Conservation (phyloP, 2,888 invertebrate genomes). For the Cosmia trapezina region DNA sequence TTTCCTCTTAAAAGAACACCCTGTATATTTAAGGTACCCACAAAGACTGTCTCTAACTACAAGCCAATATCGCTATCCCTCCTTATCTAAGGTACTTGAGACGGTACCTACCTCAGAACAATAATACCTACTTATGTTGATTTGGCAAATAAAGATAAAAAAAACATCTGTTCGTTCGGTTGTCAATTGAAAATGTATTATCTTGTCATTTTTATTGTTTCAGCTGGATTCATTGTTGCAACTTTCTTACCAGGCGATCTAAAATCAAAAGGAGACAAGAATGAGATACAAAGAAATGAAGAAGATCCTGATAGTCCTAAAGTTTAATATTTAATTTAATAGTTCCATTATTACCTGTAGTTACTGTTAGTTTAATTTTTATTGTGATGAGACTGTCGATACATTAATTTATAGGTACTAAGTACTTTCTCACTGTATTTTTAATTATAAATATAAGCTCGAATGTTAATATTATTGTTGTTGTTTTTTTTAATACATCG, state of each 20-base stretch:
- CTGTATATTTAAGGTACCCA: too few species aligned
- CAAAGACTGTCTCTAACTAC: too few species aligned
- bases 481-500: too few species aligned
- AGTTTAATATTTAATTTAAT: background rate
- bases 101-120: too few species aligned
- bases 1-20: too few species aligned
- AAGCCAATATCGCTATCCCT: too few species aligned
- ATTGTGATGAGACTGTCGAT: slow-evolving; percentile 29
- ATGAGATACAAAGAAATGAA: slow-evolving; percentile 2
- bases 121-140: too few species aligned
- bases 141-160: too few species aligned
- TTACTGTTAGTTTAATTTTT: slow-evolving; percentile 1
- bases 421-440: slow-evolving; percentile 21
- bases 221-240: slow-evolving; percentile 79
- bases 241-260: slow-evolving; percentile 76
- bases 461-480: background rate
- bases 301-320: slow-evolving; percentile 13
- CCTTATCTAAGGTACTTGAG: too few species aligned
- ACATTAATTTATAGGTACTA: slow-evolving; percentile 5
- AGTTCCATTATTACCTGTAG: too few species aligned
- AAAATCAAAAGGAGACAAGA: slow-evolving; percentile 28
- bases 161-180: too few species aligned
- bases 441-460: slow-evolving; percentile 1
- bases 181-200: background rate
- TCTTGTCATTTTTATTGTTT: slow-evolving; percentile 60